Percentiles rank a stretch among this genome's conserved stretches.
Evolutionary conservation across 2,797 vertebrate species (phyloP).

Genomic region (Zonotrichia albicollis): DNA sequence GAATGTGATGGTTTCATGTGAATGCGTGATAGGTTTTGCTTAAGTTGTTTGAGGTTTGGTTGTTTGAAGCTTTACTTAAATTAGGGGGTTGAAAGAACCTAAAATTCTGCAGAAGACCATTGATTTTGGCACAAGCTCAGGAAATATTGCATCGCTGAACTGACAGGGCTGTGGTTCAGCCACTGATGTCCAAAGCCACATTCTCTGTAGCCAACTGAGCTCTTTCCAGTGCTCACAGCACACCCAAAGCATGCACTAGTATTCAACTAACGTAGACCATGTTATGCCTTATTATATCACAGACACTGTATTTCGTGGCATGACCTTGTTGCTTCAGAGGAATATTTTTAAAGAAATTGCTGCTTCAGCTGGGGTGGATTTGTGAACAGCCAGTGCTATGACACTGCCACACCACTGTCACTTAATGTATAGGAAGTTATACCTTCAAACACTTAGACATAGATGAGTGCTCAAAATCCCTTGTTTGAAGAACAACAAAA

Average conservation of each 20-base stretch:
- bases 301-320: not conserved
- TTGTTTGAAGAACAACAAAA: conserved; percentile 55
- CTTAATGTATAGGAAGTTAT: not conserved
- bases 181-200: not conserved
- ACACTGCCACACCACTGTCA: not conserved
- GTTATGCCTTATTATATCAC: conserved; percentile 35
- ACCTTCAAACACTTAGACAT: not conserved
- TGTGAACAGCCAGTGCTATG: not conserved
- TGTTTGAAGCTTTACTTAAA: not conserved
- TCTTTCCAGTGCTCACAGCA: conserved; percentile 19
- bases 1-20: not conserved
- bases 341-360: conserved; percentile 5
- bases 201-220: not conserved
- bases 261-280: conserved; percentile 1
- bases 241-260: conserved; percentile 7
- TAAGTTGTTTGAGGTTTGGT: not conserved
- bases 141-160: not conserved
- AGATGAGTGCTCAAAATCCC: conserved; percentile 1
- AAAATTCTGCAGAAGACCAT: not conserved
- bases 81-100: not conserved
- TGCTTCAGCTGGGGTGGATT: not conserved
- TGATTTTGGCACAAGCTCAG: not conserved
- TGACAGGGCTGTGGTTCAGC: not conserved
- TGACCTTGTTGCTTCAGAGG: not conserved
- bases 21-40: not conserved